phyloP scores from a whole-genome alignment of 2,797 vertebrate species.

The Sebastes taczanowskii region DNA sequence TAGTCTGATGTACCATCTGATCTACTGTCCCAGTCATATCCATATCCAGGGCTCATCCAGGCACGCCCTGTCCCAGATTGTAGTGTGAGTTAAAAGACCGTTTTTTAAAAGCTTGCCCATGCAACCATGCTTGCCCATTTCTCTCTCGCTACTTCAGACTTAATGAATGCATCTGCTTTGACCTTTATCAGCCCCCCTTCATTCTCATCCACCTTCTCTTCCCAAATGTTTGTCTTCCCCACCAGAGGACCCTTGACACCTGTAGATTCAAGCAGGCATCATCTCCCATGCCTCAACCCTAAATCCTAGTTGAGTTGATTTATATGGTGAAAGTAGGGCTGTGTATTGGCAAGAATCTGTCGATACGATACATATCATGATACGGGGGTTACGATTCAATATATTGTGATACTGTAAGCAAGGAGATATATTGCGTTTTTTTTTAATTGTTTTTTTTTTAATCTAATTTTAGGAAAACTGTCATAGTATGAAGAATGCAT shows the following conservation, averaged over 20 bases:
- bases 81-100: background rate
- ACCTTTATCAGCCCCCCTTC: background rate
- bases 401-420: too few species aligned
- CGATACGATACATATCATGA: too few species aligned
- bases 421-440: too few species aligned
- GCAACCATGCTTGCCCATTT: background rate
- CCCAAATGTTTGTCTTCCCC: background rate
- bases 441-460: too few species aligned
- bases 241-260: conserved; percentile 51
- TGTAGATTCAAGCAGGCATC: conserved; percentile 55
- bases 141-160: background rate
- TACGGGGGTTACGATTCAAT: too few species aligned
- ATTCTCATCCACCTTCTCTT: background rate
- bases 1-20: conserved; percentile 64
- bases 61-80: conserved; percentile 29
- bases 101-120: background rate
- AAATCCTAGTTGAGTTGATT: background rate
- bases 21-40: conserved; percentile 53
- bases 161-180: background rate
- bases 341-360: too few species aligned
- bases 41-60: conserved; percentile 31
- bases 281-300: background rate
- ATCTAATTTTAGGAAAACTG: too few species aligned
- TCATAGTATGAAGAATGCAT: too few species aligned
- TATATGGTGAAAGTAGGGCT: background rate